Base-by-base conservation (phyloP, 1,140 invertebrate genomes). In the Coelopa frigida region DNA sequence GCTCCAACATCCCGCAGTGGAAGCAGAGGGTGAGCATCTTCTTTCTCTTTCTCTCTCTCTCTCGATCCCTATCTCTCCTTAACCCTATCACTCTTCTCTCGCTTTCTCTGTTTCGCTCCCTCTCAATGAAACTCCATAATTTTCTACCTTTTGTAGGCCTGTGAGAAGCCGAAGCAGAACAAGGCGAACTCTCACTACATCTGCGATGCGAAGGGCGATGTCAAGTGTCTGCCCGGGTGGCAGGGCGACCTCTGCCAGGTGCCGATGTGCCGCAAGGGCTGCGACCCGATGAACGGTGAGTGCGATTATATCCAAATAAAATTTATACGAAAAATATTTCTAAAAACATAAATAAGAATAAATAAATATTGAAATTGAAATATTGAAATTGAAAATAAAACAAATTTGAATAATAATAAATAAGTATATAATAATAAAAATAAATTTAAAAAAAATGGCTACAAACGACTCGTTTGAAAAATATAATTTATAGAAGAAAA, bases 131-230 rank as follows among this genome's bases (percentile, higher is more conserved):
- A 46, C 20, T 14, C 8, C 6, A 31, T 12, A 32, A 51, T 42
- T 14, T 29, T n/a, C n/a, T n/a, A n/a, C 27, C 17, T 37, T 29
- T 17, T 38, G 35, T 71, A 89, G 79, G 86, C 85, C 36, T 88
- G 85, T 64, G 85, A 87, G 70, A 76, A 87, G 53, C 84, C 86
- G 12, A 81, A 89, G 0, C 79, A 87, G 7, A 83, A 94, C 65
- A 91, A 91, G 63, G 82, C 83, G 52, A 85, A 91, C 65, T 93
- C 90, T 39, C 93, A 97, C 71, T 97, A 94, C 70, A 78, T 81
- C 8, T 98, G 94, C 68, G 83, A 89, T 58, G 86, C 90, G 48
- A 84, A 87, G 57, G 94, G 94, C 1, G 89, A 94, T 67, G 85
- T 91, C 36, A 85, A 89, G 64, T 98, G 94, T 64, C 71, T 91